Conservation (phyloP, 1,140 invertebrate species). For the Neomicropteryx cornuta region DNA sequence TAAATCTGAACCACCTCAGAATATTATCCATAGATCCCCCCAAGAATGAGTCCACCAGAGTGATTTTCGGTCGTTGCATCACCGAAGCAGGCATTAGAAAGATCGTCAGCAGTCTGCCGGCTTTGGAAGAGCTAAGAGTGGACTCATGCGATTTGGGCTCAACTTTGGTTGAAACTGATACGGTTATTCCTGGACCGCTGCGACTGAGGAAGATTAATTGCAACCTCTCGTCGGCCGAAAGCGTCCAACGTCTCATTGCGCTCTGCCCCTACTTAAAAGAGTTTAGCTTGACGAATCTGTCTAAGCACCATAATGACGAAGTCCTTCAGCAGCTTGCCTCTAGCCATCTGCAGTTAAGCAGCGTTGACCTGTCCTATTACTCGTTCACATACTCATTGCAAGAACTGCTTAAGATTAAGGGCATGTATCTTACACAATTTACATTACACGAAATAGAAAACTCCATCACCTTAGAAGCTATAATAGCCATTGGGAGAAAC, state of each 20-base stretch:
- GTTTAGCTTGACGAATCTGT: constrained; percentile 31
- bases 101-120: constrained; percentile 28
- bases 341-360: constrained; percentile 26
- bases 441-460: constrained; percentile 34
- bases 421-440: constrained; percentile 32
- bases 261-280: constrained; percentile 32
- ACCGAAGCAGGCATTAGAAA: constrained; percentile 33
- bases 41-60: constrained; percentile 27
- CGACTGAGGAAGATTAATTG: constrained; percentile 32
- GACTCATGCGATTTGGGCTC: constrained; percentile 38
- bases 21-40: constrained; percentile 35
- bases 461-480: constrained; percentile 25
- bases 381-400: constrained; percentile 27
- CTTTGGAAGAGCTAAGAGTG: constrained; percentile 32
- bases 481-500: constrained; percentile 25
- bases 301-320: constrained; percentile 28
- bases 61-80: constrained; percentile 26
- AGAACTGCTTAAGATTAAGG: constrained; percentile 26
- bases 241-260: constrained; percentile 30
- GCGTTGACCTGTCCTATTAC: constrained; percentile 33
- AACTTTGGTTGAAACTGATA: constrained; percentile 25
- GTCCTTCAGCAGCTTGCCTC: constrained; percentile 28
- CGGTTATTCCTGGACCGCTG: constrained; percentile 25
- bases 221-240: constrained; percentile 31
- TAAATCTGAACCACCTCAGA: constrained; percentile 27